Percentiles rank a stretch among this genome's conserved stretches.
Evolutionary conservation across 2,113 vertebrate species (phyloP).

Genomic region (Rhinogobius similis): DNA sequence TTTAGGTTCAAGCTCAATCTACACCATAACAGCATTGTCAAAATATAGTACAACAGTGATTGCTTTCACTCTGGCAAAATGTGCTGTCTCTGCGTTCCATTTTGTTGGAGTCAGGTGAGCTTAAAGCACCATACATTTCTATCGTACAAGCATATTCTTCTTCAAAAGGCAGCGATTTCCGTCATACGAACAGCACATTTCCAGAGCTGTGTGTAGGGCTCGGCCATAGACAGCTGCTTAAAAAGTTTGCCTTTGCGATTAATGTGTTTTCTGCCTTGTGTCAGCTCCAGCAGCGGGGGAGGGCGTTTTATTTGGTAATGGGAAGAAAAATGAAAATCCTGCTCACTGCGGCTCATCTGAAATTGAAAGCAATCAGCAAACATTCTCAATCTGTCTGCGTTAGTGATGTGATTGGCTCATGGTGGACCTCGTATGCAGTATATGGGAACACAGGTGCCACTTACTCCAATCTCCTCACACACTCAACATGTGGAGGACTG

Average conservation of each 20-base stretch:
- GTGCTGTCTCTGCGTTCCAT: neutral
- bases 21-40: neutral
- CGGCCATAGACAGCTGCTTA: conserved; percentile 16
- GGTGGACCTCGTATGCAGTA: conserved; percentile 7
- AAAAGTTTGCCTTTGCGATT: conserved; percentile 42
- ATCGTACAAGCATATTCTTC: neutral
- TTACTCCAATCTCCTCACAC: neutral
- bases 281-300: conserved; percentile 44
- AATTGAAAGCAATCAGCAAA: conserved; percentile 47
- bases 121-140: neutral
- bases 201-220: neutral
- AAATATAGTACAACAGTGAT: neutral
- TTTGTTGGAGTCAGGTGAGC: neutral
- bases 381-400: conserved; percentile 35
- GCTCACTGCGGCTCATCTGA: conserved; percentile 46
- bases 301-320: conserved; percentile 53
- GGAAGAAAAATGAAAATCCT: conserved; percentile 61
- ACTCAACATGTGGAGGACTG: neutral
- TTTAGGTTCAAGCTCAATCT: neutral
- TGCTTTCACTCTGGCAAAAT: neutral
- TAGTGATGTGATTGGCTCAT: conserved; percentile 25
- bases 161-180: conserved; percentile 12
- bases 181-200: conserved; percentile 24
- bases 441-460: neutral
- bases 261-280: conserved; percentile 38